Conservation (phyloP, 64 coral and sea anemone species). For the Hydrozoanthus tunicans region DNA sequence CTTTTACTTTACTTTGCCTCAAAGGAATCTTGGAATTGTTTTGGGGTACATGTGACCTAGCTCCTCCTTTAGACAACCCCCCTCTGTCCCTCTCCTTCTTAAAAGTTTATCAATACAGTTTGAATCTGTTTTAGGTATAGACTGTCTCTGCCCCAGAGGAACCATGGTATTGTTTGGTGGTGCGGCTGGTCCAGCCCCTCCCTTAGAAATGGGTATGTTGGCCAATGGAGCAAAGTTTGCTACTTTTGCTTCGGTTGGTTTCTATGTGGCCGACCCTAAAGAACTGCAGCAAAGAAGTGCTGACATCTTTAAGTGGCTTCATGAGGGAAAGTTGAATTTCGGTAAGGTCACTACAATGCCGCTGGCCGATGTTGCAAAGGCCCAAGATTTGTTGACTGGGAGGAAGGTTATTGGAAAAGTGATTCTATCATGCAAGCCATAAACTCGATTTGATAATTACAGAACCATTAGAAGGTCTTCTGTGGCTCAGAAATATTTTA, state of each 20-base stretch:
- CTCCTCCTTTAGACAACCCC: too few species aligned
- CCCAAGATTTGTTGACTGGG: constrained; percentile 74
- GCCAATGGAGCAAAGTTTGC: constrained; percentile 63
- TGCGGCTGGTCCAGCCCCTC: constrained; percentile 67
- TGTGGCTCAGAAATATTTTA: too few species aligned
- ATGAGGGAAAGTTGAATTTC: constrained; percentile 75
- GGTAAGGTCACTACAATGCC: constrained; percentile 71
- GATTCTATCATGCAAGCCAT: constrained; percentile 22
- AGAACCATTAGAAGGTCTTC: too few species aligned
- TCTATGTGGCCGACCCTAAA: constrained; percentile 58
- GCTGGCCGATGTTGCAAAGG: constrained; percentile 54
- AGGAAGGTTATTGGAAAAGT: constrained; percentile 78
- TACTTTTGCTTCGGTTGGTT: constrained; percentile 52
- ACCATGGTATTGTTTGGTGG: constrained; percentile 72
- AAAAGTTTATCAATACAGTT: neutral
- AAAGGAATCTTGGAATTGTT: too few species aligned
- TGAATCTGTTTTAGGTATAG: constrained; percentile 45
- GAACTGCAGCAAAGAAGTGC: constrained; percentile 49
- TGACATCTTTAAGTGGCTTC: constrained; percentile 69
- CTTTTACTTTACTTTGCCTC: too few species aligned
- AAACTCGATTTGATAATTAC: too few species aligned
- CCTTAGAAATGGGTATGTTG: constrained; percentile 39
- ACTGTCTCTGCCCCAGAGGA: constrained; percentile 66
- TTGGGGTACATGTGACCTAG: too few species aligned
- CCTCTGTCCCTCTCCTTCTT: too few species aligned